phyloP scores from a whole-genome alignment of 1,140 invertebrate genomes.

The Trichogramma pretiosum region DNA sequence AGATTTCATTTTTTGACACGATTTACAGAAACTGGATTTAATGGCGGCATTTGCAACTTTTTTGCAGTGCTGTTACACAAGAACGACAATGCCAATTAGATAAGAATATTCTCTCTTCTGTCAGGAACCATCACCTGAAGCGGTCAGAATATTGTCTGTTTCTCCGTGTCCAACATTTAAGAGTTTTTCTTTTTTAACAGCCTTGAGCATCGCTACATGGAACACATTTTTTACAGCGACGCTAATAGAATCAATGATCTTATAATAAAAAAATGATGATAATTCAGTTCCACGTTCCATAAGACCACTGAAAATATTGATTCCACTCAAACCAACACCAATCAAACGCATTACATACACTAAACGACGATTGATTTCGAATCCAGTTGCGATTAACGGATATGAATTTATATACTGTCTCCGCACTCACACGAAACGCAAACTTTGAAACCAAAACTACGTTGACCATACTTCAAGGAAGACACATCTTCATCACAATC shows the following conservation, averaged over 20 bases:
- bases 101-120: no score
- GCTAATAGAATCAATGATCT: not conserved
- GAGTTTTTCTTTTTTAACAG: no score
- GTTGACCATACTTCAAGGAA: no score
- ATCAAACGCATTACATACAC: slow-evolving; percentile 18
- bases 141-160: no score
- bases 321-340: slow-evolving; percentile 11
- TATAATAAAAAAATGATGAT: no score
- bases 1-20: not conserved
- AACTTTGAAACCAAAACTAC: slow-evolving; percentile 11
- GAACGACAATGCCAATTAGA: no score
- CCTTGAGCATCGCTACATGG: not conserved
- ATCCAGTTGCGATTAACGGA: slow-evolving; percentile 8
- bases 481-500: no score
- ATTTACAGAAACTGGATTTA: not conserved
- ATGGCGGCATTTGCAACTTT: not conserved
- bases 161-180: no score
- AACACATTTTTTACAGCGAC: not conserved
- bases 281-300: slow-evolving; percentile 17
- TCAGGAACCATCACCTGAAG: no score
- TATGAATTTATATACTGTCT: slow-evolving; percentile 4
- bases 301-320: slow-evolving; percentile 12
- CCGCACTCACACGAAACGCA: slow-evolving; percentile 12
- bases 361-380: slow-evolving; percentile 20
- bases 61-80: no score